These are phyloP conservation scores for Cetoscarus ocellatus DNA, from an alignment of 2,797 vertebrate genomes.

Conservation along the genomic window DNA sequence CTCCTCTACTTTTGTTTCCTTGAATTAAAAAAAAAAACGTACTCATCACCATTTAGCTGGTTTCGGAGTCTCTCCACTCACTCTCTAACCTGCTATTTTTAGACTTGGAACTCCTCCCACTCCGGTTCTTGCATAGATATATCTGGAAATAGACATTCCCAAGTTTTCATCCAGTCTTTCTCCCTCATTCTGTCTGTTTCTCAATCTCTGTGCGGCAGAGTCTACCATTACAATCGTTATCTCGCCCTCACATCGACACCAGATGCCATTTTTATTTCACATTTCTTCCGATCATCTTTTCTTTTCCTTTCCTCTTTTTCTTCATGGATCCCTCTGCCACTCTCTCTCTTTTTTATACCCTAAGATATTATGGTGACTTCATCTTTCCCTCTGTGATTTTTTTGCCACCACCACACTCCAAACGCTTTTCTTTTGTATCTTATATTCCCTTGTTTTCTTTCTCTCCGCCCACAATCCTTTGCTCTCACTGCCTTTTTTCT, in stretches of 20 bases:
- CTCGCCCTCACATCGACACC: constrained; percentile 5
- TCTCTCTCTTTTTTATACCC: constrained; percentile 15
- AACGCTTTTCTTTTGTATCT: neutral
- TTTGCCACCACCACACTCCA: neutral
- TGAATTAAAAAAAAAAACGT: neutral
- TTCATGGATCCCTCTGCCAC: constrained; percentile 2
- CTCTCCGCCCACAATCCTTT: constrained; percentile 19
- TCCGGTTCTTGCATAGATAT: constrained; percentile 72
- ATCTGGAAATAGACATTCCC: constrained; percentile 59
- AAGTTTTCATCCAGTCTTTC: constrained; percentile 42
- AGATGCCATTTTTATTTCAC: constrained; percentile 26
- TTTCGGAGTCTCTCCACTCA: constrained; percentile 30
- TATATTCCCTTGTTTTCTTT: constrained; percentile 8
- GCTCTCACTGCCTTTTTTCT: constrained; percentile 14
- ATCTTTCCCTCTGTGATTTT: neutral
- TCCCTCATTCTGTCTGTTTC: neutral
- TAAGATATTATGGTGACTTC: constrained; percentile 14
- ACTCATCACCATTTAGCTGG: constrained; percentile 35
- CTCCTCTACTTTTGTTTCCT: neutral
- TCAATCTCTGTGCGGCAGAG: constrained; percentile 6
- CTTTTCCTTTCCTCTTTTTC: neutral
- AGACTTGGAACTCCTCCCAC: constrained; percentile 50
- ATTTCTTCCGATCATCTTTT: neutral
- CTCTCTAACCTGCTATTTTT: constrained; percentile 61
- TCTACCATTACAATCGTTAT: constrained; percentile 22